Evolutionary conservation across 2,888 invertebrate genomes (phyloP).

Genomic region (Melanotus villosus): DNA sequence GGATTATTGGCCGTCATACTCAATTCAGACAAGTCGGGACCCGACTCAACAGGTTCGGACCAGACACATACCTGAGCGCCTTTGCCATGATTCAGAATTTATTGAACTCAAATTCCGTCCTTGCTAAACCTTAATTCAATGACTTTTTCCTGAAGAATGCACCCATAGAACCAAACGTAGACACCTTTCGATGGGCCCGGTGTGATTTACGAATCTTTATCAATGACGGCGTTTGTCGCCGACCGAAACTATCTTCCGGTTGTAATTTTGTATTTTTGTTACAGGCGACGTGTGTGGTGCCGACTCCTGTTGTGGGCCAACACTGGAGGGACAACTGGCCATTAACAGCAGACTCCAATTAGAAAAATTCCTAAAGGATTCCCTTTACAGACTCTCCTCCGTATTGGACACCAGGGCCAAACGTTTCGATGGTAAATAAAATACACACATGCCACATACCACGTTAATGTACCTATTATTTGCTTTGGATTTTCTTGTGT

Average conservation of each 20-base stretch:
- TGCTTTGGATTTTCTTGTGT: slow-evolving; percentile 37
- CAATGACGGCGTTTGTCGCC: not conserved
- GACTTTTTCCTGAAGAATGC: slow-evolving; percentile 38
- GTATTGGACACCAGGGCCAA: slow-evolving; percentile 83
- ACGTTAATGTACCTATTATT: slow-evolving; percentile 19
- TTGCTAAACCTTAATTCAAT: slow-evolving; percentile 40
- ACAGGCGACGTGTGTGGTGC: slow-evolving; percentile 71
- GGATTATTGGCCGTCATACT: slow-evolving; percentile 36
- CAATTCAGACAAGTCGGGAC: slow-evolving; percentile 26
- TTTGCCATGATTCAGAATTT: slow-evolving; percentile 39
- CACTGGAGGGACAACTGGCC: slow-evolving; percentile 79
- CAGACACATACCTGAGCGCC: slow-evolving; percentile 40
- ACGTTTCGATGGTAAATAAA: slow-evolving; percentile 85
- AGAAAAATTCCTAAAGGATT: slow-evolving; percentile 81
- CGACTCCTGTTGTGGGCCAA: slow-evolving; percentile 77
- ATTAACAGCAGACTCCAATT: slow-evolving; percentile 81
- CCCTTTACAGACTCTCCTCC: slow-evolving; percentile 81
- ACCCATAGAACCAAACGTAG: slow-evolving; percentile 8
- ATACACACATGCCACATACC: not conserved
- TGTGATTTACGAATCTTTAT: slow-evolving; percentile 34
- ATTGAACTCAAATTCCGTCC: slow-evolving; percentile 39
- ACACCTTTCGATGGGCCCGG: slow-evolving; percentile 2
- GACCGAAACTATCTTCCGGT: no score
- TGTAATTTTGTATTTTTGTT: slow-evolving; percentile 63
- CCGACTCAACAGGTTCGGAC: slow-evolving; percentile 29